Base-by-base conservation (phyloP, 2,888 invertebrate genomes). In the Brenthis hecate region DNA sequence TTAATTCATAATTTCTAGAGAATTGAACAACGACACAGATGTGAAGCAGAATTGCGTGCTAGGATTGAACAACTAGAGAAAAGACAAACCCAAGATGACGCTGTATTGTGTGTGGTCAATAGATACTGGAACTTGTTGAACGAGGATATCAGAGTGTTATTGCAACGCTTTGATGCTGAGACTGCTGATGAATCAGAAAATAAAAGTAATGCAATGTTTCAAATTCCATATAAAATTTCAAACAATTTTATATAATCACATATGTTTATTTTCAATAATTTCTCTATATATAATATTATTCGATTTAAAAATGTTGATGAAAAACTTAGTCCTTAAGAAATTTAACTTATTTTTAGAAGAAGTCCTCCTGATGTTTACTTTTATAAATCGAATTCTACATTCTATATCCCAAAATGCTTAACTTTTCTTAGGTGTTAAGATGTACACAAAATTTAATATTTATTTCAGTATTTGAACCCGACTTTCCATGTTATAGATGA, bases 91-190 rank as follows among this genome's bases (percentile, higher is more conserved):
- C 98, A 98, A 85, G 99, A 99, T 85, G 99, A 99, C 93, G 98
- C 99, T 47, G 98, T 99, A 47, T 94, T 99, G 6, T 99, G 98
- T 93, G 98, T 99, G 65, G 98, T 99, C 11, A 99, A 99, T 92
- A 94, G 99, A 53, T 98, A 98, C 86, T 99, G 98, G 98, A 98
- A 98, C 91, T 96, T 98, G 87, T 93, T 99, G 43, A 99, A 99
- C 92, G 99, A 99, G 91, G 99, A 99, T 85, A 98, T 99, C 76
- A 94, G 99, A 75, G 97, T 99, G 14, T 89, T 99, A 68, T 88
- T 99, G 74, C 99, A 99, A 85, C 94, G 99, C 74, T 99, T 99
- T 92, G 99, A 99, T 94, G 98, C 98, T 0, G 99, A 99, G 89
- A 98, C 98, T 13, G 98, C 98, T 6, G 98, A 99, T 91, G 99